These are phyloP conservation scores for Caradrina clavipalpis DNA, from an alignment of 2,888 invertebrate genomes.

Conservation along the genomic window DNA sequence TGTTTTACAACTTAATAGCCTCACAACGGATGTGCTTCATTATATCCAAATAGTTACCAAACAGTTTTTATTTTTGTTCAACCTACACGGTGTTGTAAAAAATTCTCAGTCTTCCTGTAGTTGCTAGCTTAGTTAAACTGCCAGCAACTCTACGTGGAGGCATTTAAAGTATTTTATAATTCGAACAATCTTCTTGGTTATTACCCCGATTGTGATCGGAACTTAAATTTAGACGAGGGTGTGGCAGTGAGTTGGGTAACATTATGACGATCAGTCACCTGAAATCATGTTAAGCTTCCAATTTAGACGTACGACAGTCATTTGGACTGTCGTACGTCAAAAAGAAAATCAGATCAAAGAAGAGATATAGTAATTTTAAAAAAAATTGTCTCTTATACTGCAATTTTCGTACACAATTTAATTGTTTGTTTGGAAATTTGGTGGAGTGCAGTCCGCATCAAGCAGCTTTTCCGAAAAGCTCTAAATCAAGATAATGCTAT, in stretches of 20 bases:
- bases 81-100: constrained; percentile 46
- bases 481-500: not conserved
- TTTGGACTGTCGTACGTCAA: no score
- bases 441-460: no score
- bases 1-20: constrained; percentile 67
- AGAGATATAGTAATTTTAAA: no score
- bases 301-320: constrained; percentile 23
- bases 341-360: no score
- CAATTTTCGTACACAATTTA: no score
- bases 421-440: no score
- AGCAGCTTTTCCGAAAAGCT: not conserved
- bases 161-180: constrained; percentile 58
- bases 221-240: constrained; percentile 45
- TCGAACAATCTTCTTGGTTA: constrained; percentile 28
- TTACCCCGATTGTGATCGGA: constrained; percentile 28
- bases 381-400: no score
- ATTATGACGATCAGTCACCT: constrained; percentile 19
- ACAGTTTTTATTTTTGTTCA: constrained; percentile 57
- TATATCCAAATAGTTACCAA: constrained; percentile 66
- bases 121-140: constrained; percentile 29
- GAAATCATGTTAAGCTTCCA: constrained; percentile 11
- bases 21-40: constrained; percentile 67
- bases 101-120: constrained; percentile 43
- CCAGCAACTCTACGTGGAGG: constrained; percentile 35
- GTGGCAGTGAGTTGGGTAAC: constrained; percentile 53